Percentiles rank a stretch among this genome's conserved stretches.
Evolutionary conservation across 2,888 invertebrate genomes (phyloP).

Genomic region (Agrotis puta): DNA sequence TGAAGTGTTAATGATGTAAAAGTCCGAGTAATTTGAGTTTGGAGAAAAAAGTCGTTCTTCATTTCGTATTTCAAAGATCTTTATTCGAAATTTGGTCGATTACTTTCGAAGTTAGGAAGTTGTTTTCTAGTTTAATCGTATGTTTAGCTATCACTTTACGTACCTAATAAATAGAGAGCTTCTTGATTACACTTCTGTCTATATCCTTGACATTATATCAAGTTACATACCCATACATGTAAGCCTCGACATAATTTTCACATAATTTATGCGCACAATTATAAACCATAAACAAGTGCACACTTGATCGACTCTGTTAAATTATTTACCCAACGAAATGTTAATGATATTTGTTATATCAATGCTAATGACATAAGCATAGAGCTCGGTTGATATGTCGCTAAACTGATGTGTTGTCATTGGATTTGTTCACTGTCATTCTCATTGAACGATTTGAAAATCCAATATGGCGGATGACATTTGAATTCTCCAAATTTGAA

Average conservation of each 20-base stretch:
- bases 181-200: not conserved
- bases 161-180: too few relatives aligned
- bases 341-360: conserved; percentile 16
- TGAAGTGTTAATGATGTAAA: not conserved
- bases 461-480: conserved; percentile 49
- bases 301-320: conserved; percentile 2
- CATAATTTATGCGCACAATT: not conserved
- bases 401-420: conserved; percentile 26
- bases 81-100: not conserved
- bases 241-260: conserved; percentile 5
- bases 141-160: not conserved
- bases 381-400: conserved; percentile 8
- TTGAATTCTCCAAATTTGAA: conserved; percentile 37
- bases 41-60: not conserved
- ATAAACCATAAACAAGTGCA: not conserved
- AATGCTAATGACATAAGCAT: conserved; percentile 23
- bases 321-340: conserved; percentile 24
- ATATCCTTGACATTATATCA: not conserved
- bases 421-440: conserved; percentile 48
- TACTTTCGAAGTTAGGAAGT: not conserved
- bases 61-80: not conserved
- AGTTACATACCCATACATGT: not conserved
- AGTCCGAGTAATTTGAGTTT: not conserved
- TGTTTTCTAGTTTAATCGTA: not conserved
- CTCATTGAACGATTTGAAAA: conserved; percentile 30